Conservation (phyloP, 2,797 vertebrate species). For the Epinephelus awoara region DNA sequence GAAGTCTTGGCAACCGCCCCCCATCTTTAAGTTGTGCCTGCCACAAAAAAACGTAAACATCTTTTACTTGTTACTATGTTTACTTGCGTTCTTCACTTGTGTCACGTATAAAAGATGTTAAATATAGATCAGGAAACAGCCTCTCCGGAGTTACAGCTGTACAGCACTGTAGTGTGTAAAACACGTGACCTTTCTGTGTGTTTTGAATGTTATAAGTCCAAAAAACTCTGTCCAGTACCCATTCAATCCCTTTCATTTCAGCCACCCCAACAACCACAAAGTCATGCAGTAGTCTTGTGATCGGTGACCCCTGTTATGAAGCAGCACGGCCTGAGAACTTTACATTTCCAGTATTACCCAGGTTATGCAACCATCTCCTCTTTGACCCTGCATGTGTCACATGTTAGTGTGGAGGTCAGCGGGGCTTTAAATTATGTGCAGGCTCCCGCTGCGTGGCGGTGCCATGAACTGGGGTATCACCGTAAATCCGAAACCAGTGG, state of each 20-base stretch:
- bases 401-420: constrained; percentile 40
- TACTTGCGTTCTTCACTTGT: constrained; percentile 6
- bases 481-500: constrained; percentile 68
- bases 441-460: constrained; percentile 58
- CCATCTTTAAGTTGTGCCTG: neutral
- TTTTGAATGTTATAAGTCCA: constrained; percentile 14
- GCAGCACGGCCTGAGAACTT: neutral
- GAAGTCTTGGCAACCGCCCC: neutral
- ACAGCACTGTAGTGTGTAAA: neutral
- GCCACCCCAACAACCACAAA: neutral
- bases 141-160: neutral
- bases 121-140: constrained; percentile 43
- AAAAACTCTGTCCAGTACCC: neutral
- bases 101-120: constrained; percentile 1
- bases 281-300: constrained; percentile 7
- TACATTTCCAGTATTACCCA: constrained; percentile 12
- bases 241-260: neutral
- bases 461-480: constrained; percentile 64
- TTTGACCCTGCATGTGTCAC: constrained; percentile 61
- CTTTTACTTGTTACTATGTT: constrained; percentile 3
- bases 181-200: neutral
- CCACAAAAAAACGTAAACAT: constrained; percentile 15
- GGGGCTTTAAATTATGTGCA: constrained; percentile 42
- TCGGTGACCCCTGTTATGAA: constrained; percentile 2
- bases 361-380: constrained; percentile 69